A percentile compares a stretch with the other conserved stretches of the same genome.
Conservation (phyloP, 1,140 invertebrate genomes). For the Apis cerana region DNA sequence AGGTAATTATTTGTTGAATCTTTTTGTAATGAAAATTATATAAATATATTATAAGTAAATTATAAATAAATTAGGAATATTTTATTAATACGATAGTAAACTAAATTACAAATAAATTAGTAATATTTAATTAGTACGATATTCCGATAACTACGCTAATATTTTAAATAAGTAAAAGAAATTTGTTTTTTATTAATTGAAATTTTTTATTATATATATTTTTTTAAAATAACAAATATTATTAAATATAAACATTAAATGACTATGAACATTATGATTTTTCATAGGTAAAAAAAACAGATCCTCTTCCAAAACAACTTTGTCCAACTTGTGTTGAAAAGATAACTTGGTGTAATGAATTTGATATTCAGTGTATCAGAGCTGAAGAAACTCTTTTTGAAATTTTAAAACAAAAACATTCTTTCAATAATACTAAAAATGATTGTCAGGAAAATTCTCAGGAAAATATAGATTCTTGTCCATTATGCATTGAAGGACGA, state of each 20-base stretch:
- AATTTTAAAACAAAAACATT: conserved; percentile 58
- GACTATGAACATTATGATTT: not conserved
- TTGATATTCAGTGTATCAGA: conserved; percentile 62
- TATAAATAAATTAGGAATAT: not conserved
- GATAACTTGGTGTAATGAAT: conserved; percentile 66
- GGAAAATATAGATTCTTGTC: conserved; percentile 56
- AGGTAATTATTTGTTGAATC: conserved; percentile 48
- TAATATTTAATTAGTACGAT: not conserved
- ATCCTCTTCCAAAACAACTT: conserved; percentile 66
- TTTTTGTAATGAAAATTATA: not conserved
- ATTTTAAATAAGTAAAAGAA: no score
- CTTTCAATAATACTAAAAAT: conserved; percentile 9
- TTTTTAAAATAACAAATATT: not conserved
- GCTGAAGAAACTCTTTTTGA: conserved; percentile 63
- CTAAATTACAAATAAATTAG: not conserved
- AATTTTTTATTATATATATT: not conserved
- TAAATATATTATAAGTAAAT: not conserved
- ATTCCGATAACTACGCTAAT: not conserved
- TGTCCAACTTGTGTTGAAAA: conserved; percentile 64
- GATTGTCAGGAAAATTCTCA: conserved; percentile 5
- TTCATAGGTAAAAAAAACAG: conserved; percentile 64
- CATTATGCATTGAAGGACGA: conserved; percentile 62
- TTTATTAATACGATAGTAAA: not conserved
- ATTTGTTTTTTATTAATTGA: not conserved
- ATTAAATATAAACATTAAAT: not conserved